Conservation (phyloP, 2,888 invertebrate species). For the Rhagonycha lutea region DNA sequence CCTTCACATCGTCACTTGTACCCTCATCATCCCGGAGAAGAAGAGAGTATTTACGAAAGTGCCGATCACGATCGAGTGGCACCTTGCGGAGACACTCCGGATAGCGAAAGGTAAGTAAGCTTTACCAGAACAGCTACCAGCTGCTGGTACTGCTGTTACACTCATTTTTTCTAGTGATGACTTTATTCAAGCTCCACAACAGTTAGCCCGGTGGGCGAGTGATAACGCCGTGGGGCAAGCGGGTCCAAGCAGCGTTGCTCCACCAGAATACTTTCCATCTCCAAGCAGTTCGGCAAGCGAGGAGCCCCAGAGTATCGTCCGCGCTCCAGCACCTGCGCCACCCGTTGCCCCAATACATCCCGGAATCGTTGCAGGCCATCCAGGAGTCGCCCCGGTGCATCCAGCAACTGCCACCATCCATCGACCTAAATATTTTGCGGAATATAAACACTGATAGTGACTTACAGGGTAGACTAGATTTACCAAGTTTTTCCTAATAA, state of each 20-base stretch:
- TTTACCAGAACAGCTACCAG: constrained; percentile 36
- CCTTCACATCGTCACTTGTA: constrained; percentile 49
- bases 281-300: constrained; percentile 59
- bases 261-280: constrained; percentile 63
- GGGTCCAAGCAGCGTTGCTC: constrained; percentile 55
- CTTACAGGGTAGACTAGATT: constrained; percentile 46
- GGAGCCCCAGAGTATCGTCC: constrained; percentile 61
- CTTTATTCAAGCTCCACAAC: constrained; percentile 97
- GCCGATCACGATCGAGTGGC: constrained; percentile 75
- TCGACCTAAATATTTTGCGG: constrained; percentile 67
- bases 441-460: constrained; percentile 76
- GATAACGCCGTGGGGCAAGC: constrained; percentile 67
- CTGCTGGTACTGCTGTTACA: constrained; percentile 68
- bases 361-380: constrained; percentile 38
- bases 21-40: constrained; percentile 62
- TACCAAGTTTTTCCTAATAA: constrained; percentile 19
- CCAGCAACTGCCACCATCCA: constrained; percentile 61
- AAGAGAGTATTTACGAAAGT: constrained; percentile 87
- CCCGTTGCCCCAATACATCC: constrained; percentile 49
- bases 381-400: constrained; percentile 40
- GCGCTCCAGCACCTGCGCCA: constrained; percentile 57
- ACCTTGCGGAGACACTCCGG: constrained; percentile 77
- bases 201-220: constrained; percentile 94
- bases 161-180: constrained; percentile 94
- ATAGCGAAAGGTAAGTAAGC: constrained; percentile 78